These are phyloP conservation scores for Herpetotheres cachinnans DNA, from an alignment of 2,113 vertebrate species.

Conservation along the genomic window DNA sequence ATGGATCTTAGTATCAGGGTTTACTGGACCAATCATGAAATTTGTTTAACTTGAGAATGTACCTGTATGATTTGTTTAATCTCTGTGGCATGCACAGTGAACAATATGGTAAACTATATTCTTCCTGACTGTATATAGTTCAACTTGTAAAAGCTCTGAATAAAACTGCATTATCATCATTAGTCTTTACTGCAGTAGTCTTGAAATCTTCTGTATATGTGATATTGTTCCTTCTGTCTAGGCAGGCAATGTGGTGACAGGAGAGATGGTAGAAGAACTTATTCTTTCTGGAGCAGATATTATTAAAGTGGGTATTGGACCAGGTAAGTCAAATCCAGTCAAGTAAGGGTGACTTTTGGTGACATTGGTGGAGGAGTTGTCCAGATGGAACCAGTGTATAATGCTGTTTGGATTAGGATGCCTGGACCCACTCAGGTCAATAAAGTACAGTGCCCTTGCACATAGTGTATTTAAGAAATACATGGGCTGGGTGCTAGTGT, in stretches of 20 bases:
- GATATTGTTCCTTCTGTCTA: constrained; percentile 65
- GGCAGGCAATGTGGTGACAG: constrained; percentile 98
- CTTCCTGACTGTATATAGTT: not conserved
- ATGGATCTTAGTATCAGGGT: not conserved
- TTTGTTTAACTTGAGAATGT: not conserved
- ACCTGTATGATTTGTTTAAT: not conserved
- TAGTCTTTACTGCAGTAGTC: not conserved
- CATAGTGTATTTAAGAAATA: not conserved
- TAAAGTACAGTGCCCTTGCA: not conserved
- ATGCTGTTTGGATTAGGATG: not conserved
- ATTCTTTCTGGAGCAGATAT: constrained; percentile 96
- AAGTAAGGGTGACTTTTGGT: not conserved
- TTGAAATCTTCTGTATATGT: not conserved
- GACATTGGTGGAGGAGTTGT: not conserved
- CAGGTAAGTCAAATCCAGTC: constrained; percentile 77
- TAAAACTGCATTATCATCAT: not conserved
- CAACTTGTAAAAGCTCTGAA: not conserved
- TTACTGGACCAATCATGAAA: not conserved
- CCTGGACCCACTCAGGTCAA: not conserved
- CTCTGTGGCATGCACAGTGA: not conserved
- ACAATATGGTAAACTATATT: not conserved
- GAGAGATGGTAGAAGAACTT: constrained; percentile 99
- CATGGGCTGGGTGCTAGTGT: not conserved
- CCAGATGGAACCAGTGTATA: not conserved
- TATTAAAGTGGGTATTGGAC: constrained; percentile 98